Evolutionary conservation across 2,888 invertebrate genomes (phyloP).

Genomic region (Trissonchulus latispiculum): DNA sequence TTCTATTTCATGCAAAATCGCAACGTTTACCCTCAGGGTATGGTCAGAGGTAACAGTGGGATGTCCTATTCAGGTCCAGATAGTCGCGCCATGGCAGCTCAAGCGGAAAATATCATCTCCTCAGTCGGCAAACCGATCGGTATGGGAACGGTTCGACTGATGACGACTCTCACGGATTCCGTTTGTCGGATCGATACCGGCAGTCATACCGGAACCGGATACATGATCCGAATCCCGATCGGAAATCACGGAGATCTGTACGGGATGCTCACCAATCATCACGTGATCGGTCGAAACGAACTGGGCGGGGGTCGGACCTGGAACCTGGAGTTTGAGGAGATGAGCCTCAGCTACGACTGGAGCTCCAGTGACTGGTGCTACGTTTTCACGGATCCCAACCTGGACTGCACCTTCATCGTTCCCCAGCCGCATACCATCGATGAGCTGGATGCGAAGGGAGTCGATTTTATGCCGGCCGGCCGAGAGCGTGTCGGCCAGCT

Average conservation of each 20-base stretch:
- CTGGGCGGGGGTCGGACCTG: background rate
- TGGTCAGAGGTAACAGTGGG: no score
- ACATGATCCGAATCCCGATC: slow-evolving; percentile 16
- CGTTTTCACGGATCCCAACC: background rate
- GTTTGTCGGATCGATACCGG: slow-evolving; percentile 17
- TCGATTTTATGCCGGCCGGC: slow-evolving; percentile 14
- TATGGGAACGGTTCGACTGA: slow-evolving; percentile 13
- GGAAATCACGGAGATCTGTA: slow-evolving; percentile 13
- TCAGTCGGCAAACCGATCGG: background rate
- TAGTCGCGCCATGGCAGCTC: no score
- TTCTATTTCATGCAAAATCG: no score
- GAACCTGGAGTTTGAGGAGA: slow-evolving; percentile 8
- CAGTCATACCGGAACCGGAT: slow-evolving; percentile 11
- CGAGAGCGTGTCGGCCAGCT: background rate
- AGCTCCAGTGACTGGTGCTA: background rate
- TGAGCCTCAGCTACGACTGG: background rate
- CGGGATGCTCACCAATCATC: slow-evolving; percentile 16
- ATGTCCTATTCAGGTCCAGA: no score
- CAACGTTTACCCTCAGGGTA: no score
- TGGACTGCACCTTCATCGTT: slow-evolving; percentile 15
- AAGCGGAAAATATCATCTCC: slow-evolving; percentile 7
- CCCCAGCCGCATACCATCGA: background rate
- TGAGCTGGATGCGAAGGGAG: slow-evolving; percentile 5
- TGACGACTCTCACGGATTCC: slow-evolving; percentile 15
- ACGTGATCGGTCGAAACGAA: slow-evolving; percentile 8